These are phyloP conservation scores for Ceratina australensis DNA, from an alignment of 1,140 invertebrate species.

Conservation along the genomic window DNA sequence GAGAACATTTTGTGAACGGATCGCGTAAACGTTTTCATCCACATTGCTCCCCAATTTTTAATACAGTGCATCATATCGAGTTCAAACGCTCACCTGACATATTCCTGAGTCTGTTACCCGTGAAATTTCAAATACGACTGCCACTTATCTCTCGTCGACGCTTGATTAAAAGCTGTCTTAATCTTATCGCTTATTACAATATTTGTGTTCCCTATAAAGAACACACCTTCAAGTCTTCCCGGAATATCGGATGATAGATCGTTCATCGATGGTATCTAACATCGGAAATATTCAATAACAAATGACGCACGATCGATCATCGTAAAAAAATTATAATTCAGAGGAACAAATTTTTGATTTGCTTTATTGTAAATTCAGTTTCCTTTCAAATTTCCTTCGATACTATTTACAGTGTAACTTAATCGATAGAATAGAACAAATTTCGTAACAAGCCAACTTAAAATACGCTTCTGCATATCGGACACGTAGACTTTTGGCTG, in stretches of 20 bases:
- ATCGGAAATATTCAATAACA: too few species aligned
- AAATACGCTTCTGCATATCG: conserved; percentile 91
- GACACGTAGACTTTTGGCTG: conserved; percentile 94
- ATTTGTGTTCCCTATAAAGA: conserved; percentile 20
- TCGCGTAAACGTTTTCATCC: too few species aligned
- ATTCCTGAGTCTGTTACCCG: conserved; percentile 23
- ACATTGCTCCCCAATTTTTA: too few species aligned
- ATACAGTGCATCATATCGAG: too few species aligned
- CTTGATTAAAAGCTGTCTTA: conserved; percentile 53
- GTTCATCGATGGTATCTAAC: background rate
- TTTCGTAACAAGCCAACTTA: conserved; percentile 69
- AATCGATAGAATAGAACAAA: background rate
- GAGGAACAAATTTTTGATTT: background rate
- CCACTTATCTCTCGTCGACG: conserved; percentile 42
- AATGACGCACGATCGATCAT: too few species aligned
- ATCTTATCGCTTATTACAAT: conserved; percentile 57
- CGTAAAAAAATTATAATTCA: too few species aligned
- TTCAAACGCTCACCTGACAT: conserved; percentile 57
- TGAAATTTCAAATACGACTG: conserved; percentile 30
- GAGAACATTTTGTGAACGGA: too few species aligned
- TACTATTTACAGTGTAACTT: conserved; percentile 16
- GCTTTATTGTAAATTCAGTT: conserved; percentile 1
- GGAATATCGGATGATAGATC: background rate
- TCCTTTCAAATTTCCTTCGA: background rate
- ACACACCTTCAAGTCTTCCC: too few species aligned